A percentile compares a stretch with the other conserved stretches of the same genome.
Conservation (phyloP, 2,888 invertebrate genomes). For the Sphaerophoria rueppellii region DNA sequence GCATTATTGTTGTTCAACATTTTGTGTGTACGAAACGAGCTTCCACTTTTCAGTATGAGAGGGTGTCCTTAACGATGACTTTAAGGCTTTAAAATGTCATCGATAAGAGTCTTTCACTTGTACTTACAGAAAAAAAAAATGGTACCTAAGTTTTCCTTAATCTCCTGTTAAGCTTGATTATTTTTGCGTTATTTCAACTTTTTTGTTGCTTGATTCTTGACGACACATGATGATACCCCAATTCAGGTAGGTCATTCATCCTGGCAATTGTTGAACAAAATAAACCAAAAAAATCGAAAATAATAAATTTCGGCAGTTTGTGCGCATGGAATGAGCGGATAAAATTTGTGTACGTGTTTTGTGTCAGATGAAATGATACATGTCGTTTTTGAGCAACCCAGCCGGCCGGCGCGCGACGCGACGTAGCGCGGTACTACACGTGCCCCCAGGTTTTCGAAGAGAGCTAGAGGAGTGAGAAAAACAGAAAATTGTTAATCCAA, state of each 20-base stretch:
- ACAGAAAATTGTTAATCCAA: conserved; percentile 49
- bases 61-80: conserved; percentile 18
- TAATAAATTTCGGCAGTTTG: conserved; percentile 41
- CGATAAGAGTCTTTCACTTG: neutral
- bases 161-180: conserved; percentile 52
- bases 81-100: conserved; percentile 37
- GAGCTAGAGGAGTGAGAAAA: conserved; percentile 29
- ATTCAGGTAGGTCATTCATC: conserved; percentile 69
- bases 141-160: conserved; percentile 47
- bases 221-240: conserved; percentile 26
- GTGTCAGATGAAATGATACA: conserved; percentile 49
- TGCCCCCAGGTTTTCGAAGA: conserved; percentile 32
- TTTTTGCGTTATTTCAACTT: conserved; percentile 71
- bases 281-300: neutral
- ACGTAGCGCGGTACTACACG: conserved; percentile 43
- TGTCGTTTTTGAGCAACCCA: conserved; percentile 43
- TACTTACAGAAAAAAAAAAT: conserved; percentile 11
- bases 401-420: neutral
- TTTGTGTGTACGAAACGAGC: conserved; percentile 66
- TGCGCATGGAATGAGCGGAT: neutral
- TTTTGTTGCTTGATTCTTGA: neutral
- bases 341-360: conserved; percentile 34
- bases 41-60: conserved; percentile 44
- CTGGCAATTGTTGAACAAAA: neutral
- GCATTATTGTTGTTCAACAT: conserved; percentile 49